A percentile compares a stretch with the other conserved stretches of the same genome.
Evolutionary conservation across 2,797 vertebrate genomes (phyloP).

Genomic region (Diceros bicornis): DNA sequence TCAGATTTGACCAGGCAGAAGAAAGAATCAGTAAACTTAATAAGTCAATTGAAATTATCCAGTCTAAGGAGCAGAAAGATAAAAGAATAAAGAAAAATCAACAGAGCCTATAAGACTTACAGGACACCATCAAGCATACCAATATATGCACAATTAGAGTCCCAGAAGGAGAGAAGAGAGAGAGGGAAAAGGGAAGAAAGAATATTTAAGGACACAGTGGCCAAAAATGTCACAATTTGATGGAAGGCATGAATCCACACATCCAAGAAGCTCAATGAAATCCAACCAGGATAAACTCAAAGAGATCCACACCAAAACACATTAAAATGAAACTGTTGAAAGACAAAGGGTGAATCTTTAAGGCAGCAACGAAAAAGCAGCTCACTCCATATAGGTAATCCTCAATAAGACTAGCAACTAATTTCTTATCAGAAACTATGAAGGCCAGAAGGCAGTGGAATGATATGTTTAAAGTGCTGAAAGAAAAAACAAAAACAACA

Average conservation of each 20-base stretch:
- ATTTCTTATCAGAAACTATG: background rate
- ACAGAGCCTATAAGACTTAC: background rate
- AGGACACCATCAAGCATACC: background rate
- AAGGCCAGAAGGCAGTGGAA: background rate
- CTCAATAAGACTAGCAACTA: background rate
- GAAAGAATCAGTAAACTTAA: background rate
- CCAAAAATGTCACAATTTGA: background rate
- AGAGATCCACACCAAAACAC: background rate
- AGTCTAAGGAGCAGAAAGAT: background rate
- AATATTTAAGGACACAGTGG: background rate
- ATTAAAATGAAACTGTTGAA: background rate
- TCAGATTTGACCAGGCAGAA: background rate
- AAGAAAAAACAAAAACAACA: background rate
- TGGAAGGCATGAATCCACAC: background rate
- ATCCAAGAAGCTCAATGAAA: background rate
- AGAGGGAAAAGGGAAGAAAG: too few species aligned
- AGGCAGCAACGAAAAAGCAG: background rate
- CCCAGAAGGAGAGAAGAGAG: background rate
- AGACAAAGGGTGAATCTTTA: background rate
- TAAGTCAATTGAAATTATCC: background rate
- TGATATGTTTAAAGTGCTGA: background rate
- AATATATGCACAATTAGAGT: background rate
- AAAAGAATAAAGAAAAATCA: background rate
- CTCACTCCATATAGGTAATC: background rate
- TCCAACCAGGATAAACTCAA: background rate